A percentile compares a stretch with the other conserved stretches of the same genome.
Evolutionary conservation across 2,888 invertebrate genomes (phyloP).

Genomic region (Erannis defoliaria): DNA sequence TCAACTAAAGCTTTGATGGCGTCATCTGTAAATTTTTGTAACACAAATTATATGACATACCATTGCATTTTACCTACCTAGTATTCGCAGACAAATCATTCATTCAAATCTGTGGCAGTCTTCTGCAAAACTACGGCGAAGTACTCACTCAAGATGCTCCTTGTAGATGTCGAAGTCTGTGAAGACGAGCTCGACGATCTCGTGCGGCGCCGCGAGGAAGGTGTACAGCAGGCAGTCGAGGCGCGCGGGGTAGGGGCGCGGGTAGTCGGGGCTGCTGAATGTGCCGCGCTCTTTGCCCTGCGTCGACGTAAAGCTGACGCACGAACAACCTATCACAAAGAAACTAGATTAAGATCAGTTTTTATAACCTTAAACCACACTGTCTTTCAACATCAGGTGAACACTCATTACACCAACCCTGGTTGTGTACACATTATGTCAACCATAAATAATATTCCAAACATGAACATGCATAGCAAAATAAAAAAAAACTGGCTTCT

Average conservation of each 20-base stretch:
- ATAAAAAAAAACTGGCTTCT: neutral
- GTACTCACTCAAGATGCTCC: constrained; percentile 89
- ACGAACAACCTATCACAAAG: constrained; percentile 91
- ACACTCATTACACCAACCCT: too few relatives aligned
- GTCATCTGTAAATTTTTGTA: too few relatives aligned
- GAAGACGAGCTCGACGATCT: constrained; percentile 94
- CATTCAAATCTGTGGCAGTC: too few relatives aligned
- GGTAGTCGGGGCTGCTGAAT: constrained; percentile 95
- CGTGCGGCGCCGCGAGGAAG: constrained; percentile 91
- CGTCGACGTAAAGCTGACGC: constrained; percentile 92
- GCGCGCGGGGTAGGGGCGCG: constrained; percentile 90
- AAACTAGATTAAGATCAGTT: neutral
- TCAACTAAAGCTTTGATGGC: too few relatives aligned
- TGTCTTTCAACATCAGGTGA: too few relatives aligned
- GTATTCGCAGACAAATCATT: too few relatives aligned
- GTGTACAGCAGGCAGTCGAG: constrained; percentile 94
- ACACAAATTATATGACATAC: too few relatives aligned
- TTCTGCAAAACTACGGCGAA: too few relatives aligned
- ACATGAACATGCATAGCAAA: neutral
- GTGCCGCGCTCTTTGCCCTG: constrained; percentile 92
- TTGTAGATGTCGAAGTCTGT: constrained; percentile 92
- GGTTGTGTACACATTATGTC: too few relatives aligned
- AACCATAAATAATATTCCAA: too few relatives aligned
- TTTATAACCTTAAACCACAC: neutral
- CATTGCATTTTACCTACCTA: too few relatives aligned